Percentiles rank a stretch among this genome's conserved stretches.
Conservation (phyloP, 1,140 invertebrate species). For the Cepaea nemoralis region DNA sequence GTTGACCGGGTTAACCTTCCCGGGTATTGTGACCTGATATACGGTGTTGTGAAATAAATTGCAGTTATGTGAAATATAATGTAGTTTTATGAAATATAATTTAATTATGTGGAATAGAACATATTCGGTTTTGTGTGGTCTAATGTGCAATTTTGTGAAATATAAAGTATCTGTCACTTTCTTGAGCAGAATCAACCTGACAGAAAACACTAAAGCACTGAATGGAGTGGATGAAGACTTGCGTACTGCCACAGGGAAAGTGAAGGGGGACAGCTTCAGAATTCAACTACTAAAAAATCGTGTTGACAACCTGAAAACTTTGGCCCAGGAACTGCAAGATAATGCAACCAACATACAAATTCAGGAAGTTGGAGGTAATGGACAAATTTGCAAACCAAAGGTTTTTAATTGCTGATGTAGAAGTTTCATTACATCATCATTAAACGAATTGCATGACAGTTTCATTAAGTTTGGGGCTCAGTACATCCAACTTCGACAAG, state of each 20-base stretch:
- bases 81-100: too few relatives aligned
- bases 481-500: too few relatives aligned
- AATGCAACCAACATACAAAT: slow-evolving; percentile 93
- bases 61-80: neutral
- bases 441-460: too few relatives aligned
- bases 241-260: slow-evolving; percentile 82
- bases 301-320: slow-evolving; percentile 80
- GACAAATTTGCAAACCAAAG: neutral
- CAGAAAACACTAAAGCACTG: slow-evolving; percentile 74
- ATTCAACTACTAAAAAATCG: slow-evolving; percentile 82
- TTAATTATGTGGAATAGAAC: neutral
- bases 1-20: too few relatives aligned
- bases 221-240: slow-evolving; percentile 78
- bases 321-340: slow-evolving; percentile 82
- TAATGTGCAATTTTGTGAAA: neutral
- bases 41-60: too few relatives aligned
- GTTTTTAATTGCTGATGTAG: too few relatives aligned
- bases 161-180: neutral
- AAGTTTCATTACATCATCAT: too few relatives aligned
- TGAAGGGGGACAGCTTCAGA: slow-evolving; percentile 83
- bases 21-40: too few relatives aligned
- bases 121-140: neutral
- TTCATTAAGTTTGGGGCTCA: too few relatives aligned
- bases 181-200: slow-evolving; percentile 72
- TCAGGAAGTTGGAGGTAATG: slow-evolving; percentile 88